Base-by-base conservation (phyloP, 1,140 invertebrate species). In the Brachystomella parvula region DNA sequence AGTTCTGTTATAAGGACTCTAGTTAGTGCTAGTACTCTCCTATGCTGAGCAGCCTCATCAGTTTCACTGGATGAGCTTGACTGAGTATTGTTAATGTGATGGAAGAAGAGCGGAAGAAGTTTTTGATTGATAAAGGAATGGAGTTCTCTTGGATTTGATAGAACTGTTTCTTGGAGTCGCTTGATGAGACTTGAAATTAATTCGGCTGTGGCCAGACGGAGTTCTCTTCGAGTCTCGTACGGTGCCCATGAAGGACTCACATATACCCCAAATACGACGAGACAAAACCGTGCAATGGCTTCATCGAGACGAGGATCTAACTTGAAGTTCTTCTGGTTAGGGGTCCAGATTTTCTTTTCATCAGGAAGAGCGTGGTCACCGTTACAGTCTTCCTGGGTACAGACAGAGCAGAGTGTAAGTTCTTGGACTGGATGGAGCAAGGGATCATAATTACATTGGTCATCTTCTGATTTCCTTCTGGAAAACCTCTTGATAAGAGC, bases 161-260 rank as follows among this genome's bases (percentile, higher is more conserved):
- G 21, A 1, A 70, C 26, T 32, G 47, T 64, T 0, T 29, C 19
- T 15, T 66, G 19, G 0, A 70, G 30, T 39, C 26, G 29, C 26
- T 69, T 61, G 0, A 26, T 67, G n/a, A 73, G 64, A 28, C 17
- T 59, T 1, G 61, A 65, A 9, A 73, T 29, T 6, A 68, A 29
- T 47, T 65, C 63, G 56, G 66, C 68, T 29, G 71, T 65, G 12
- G 63, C 56, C 26, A 67, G 30, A 47, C 62, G 61, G 0, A 73
- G 56, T 47, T 69, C 66, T 17, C 57, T 59, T 26, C 72, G 57
- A 1, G 68, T 71, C 57, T 71, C 67, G 24, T 67, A 69, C 0
- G 72, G 72, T 3, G 69, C 69, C 72, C 72, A 73, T 19, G 28
- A 21, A 0, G 64, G 33, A 58, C 59, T 63, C 0, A 73, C 66